Conservation (phyloP, 2,113 vertebrate genomes). For the Morone chrysops region DNA sequence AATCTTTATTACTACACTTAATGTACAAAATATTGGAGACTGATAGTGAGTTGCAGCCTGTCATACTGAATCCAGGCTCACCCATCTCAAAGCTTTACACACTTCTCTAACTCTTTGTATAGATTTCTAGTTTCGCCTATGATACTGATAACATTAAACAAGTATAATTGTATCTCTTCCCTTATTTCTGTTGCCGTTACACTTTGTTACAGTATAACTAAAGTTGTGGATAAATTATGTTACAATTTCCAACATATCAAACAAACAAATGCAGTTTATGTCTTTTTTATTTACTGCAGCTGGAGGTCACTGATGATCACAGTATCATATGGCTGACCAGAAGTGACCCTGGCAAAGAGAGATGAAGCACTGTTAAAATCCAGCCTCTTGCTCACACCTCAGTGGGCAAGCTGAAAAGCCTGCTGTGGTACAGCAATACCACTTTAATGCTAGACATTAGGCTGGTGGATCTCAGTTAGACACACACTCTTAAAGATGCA, state of each 20-base stretch:
- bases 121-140: no score
- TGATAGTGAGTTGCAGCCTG: not conserved
- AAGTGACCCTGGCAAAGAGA: conserved; percentile 45
- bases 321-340: conserved; percentile 37
- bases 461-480: not conserved
- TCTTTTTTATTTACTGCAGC: not conserved
- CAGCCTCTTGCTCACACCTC: conserved; percentile 39
- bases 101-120: not conserved
- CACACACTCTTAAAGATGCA: not conserved
- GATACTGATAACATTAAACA: no score
- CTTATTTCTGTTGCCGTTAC: not conserved
- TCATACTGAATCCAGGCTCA: conserved; percentile 5
- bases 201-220: not conserved
- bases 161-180: no score
- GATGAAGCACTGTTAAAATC: conserved; percentile 20
- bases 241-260: conserved; percentile 1
- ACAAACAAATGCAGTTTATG: not conserved
- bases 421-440: conserved; percentile 31
- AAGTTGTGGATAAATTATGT: not conserved
- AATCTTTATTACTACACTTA: conserved; percentile 18
- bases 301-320: conserved; percentile 30
- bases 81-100: not conserved
- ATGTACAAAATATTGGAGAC: conserved; percentile 5
- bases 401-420: conserved; percentile 15
- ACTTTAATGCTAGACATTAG: not conserved